phyloP scores from a whole-genome alignment of 2,888 invertebrate species.

The Aricia artaxerxes region DNA sequence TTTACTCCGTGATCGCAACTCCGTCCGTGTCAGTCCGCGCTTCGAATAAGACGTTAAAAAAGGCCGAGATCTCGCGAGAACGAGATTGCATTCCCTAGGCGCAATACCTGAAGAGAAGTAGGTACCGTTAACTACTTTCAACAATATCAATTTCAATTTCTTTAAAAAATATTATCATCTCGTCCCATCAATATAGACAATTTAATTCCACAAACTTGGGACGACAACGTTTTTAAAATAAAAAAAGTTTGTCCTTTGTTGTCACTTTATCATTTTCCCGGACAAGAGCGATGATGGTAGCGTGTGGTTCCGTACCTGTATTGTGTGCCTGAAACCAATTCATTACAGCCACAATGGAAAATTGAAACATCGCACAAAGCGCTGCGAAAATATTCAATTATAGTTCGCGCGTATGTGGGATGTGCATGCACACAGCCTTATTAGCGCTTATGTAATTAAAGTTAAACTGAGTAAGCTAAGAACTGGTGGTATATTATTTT shows the following conservation, averaged over 20 bases:
- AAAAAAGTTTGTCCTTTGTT: not conserved
- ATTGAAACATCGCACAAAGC: constrained; percentile 15
- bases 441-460: not conserved
- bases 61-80: too few species aligned
- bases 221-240: not conserved
- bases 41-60: too few species aligned
- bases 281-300: not conserved
- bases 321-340: not conserved
- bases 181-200: not conserved
- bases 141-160: not conserved
- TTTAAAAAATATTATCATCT: not conserved
- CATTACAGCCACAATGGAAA: constrained; percentile 18
- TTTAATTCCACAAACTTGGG: not conserved
- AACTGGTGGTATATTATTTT: too few species aligned
- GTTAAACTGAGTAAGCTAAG: not conserved
- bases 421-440: not conserved
- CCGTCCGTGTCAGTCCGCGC: too few species aligned
- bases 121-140: not conserved
- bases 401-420: not conserved
- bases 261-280: constrained; percentile 6
- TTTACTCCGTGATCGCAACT: too few species aligned
- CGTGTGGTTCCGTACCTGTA: not conserved
- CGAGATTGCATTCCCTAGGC: not conserved
- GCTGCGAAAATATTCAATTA: constrained; percentile 8
- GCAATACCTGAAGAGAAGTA: too few species aligned